Percentiles rank a stretch among this genome's conserved stretches.
These are phyloP conservation scores for Dolichallabes microphthalmus DNA, from an alignment of 2,113 vertebrate genomes.

Conservation along the genomic window DNA sequence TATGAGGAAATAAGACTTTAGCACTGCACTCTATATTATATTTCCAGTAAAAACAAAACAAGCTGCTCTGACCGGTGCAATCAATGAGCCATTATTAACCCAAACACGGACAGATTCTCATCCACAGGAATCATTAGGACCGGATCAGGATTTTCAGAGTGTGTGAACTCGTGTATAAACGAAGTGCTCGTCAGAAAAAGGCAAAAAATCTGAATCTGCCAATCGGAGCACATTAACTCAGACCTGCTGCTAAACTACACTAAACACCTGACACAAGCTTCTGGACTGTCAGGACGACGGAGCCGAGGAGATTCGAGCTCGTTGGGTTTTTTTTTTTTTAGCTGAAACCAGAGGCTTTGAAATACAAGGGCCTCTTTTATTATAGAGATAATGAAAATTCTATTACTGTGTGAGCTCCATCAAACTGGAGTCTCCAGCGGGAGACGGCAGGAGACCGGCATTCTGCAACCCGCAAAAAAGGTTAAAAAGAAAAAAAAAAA, in stretches of 20 bases:
- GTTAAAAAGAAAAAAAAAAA: not conserved
- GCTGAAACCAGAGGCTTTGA: conserved; percentile 36
- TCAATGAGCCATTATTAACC: not conserved
- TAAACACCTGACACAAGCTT: not conserved
- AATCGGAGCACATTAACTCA: not conserved
- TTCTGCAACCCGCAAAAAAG: conserved; percentile 34
- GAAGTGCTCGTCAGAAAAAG: not conserved
- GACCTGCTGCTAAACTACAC: not conserved
- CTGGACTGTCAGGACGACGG: not conserved
- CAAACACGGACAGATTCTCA: not conserved
- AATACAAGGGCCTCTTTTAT: conserved; percentile 46
- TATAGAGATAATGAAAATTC: conserved; percentile 42
- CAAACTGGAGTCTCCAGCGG: conserved; percentile 34
- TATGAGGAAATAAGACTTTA: no score
- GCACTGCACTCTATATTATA: not conserved
- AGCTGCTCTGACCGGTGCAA: not conserved
- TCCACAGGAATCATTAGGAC: not conserved
- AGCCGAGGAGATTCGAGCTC: conserved; percentile 13
- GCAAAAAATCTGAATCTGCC: not conserved
- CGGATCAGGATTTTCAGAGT: not conserved
- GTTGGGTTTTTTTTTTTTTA: conserved; percentile 39
- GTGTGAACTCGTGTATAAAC: not conserved
- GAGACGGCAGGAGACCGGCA: conserved; percentile 34
- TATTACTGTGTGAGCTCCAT: conserved; percentile 41
- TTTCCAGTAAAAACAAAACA: not conserved